Percentiles rank a stretch among this genome's conserved stretches.
Evolutionary conservation across 2,888 invertebrate species (phyloP).

Genomic region (Acholoe squamosa): DNA sequence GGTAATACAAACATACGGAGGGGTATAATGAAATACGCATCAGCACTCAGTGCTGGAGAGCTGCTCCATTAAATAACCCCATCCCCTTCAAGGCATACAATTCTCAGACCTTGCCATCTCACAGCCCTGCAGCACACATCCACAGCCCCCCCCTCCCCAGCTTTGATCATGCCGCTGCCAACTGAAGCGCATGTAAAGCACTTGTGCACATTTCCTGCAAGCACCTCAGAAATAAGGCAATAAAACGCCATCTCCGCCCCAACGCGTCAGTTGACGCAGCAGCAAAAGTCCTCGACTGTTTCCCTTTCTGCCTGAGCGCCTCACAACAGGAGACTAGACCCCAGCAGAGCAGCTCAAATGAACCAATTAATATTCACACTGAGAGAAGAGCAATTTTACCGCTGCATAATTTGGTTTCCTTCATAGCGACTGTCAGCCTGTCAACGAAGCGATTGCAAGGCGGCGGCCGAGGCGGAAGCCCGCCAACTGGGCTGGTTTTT

Average conservation of each 20-base stretch:
- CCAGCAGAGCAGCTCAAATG: slow-evolving; percentile 43
- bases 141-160: background rate
- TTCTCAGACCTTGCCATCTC: slow-evolving; percentile 1
- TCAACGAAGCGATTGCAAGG: slow-evolving; percentile 35
- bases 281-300: slow-evolving; percentile 54
- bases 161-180: slow-evolving; percentile 14
- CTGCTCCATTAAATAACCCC: background rate
- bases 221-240: background rate
- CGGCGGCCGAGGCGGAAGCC: slow-evolving; percentile 35
- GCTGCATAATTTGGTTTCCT: slow-evolving; percentile 58
- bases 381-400: slow-evolving; percentile 59
- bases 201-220: slow-evolving; percentile 34
- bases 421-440: slow-evolving; percentile 55
- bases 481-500: slow-evolving; percentile 52
- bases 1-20: slow-evolving; percentile 37
- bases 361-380: slow-evolving; percentile 61
- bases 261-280: background rate
- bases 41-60: slow-evolving; percentile 12
- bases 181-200: background rate
- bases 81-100: background rate
- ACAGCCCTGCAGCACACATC: background rate
- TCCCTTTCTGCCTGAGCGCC: slow-evolving; percentile 43
- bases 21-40: slow-evolving; percentile 18
- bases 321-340: background rate
- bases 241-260: background rate